phyloP scores from a whole-genome alignment of 2,797 vertebrate species.

The Gymnodraco acuticeps region DNA sequence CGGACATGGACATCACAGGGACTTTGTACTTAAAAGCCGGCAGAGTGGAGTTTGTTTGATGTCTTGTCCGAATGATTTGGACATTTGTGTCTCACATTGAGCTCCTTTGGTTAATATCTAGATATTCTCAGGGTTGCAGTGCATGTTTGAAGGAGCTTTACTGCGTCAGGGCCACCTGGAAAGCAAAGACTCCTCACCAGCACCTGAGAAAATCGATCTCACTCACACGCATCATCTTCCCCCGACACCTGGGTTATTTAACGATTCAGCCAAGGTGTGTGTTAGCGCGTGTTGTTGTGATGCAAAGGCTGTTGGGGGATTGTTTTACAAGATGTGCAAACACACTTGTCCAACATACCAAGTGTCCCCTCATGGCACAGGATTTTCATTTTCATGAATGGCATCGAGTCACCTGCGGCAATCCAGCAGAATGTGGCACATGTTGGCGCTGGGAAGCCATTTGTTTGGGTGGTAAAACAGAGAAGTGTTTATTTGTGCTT shows the following conservation, averaged over 20 bases:
- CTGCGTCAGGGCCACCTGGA: neutral
- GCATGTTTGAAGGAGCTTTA: no score
- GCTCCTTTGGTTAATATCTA: no score
- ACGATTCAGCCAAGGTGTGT: constrained; percentile 48
- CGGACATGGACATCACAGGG: no score
- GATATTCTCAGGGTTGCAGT: no score
- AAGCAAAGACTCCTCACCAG: neutral
- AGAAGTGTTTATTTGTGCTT: constrained; percentile 73
- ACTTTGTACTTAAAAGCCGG: no score
- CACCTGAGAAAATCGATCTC: constrained; percentile 40
- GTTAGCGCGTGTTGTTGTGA: constrained; percentile 32
- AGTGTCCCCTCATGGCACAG: constrained; percentile 49
- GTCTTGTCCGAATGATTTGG: no score
- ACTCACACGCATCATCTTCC: constrained; percentile 23
- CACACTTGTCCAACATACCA: constrained; percentile 50
- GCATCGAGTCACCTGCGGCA: constrained; percentile 63
- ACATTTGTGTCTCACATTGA: no score
- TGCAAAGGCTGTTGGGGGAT: constrained; percentile 43
- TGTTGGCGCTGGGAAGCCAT: constrained; percentile 54
- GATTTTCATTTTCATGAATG: constrained; percentile 62
- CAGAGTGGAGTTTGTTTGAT: no score
- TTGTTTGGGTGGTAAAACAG: constrained; percentile 69
- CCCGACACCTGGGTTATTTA: constrained; percentile 55
- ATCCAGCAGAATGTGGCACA: constrained; percentile 52
- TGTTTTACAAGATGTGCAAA: constrained; percentile 76